Conservation (phyloP, 2,888 invertebrate genomes). For the Dryobota labecula region DNA sequence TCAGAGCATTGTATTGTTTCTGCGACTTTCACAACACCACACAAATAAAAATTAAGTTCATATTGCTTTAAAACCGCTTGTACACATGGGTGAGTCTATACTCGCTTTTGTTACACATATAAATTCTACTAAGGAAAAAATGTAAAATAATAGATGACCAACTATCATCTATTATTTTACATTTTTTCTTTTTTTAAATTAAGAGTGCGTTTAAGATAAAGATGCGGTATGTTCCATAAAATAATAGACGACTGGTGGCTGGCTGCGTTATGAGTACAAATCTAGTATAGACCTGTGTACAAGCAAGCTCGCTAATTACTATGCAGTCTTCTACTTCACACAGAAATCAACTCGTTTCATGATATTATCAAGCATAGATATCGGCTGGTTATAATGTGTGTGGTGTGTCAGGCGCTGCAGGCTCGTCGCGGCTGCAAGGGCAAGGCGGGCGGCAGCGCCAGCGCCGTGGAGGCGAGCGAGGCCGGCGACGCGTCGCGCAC, state of each 20-base stretch:
- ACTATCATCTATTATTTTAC: too few relatives aligned
- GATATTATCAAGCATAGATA: background rate
- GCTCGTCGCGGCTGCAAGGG: conserved; percentile 91
- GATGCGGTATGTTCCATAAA: background rate
- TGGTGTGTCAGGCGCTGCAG: conserved; percentile 93
- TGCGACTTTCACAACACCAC: conserved; percentile 25
- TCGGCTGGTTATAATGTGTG: conserved; percentile 8
- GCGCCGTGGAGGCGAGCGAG: conserved; percentile 92
- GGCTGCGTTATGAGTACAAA: background rate
- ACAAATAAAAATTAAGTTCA: conserved; percentile 16
- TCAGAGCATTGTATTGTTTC: conserved; percentile 4
- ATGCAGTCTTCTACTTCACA: conserved; percentile 12
- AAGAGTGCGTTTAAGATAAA: background rate
- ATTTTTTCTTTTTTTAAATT: too few relatives aligned
- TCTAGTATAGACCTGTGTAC: conserved; percentile 9
- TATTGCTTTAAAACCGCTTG: conserved; percentile 14
- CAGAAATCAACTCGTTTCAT: conserved; percentile 63
- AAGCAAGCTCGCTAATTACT: conserved; percentile 7
- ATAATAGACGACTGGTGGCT: background rate
- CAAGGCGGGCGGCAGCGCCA: conserved; percentile 85
- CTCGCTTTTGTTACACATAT: conserved; percentile 16
- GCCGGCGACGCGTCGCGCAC: conserved; percentile 95
- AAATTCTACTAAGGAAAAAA: too few relatives aligned
- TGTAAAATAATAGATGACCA: too few relatives aligned
- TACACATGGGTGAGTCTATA: conserved; percentile 10